Evolutionary conservation across 1,140 invertebrate genomes (phyloP), one percentile per base, ranked within the genome.

Genomic region (Sarcophaga bullata): DNA sequence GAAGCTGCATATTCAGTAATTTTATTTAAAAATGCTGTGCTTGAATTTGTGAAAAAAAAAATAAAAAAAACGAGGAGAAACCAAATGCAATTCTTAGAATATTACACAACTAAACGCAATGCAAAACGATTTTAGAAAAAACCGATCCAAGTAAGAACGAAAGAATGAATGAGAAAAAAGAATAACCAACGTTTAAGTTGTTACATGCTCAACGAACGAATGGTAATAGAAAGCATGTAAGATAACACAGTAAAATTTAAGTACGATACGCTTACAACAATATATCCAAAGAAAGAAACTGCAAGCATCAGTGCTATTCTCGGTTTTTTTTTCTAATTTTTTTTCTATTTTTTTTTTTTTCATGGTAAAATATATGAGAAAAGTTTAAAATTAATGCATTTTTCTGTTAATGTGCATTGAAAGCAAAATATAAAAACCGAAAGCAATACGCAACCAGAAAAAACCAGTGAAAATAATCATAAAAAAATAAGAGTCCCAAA

Each of bases 401-500:
- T n/a, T 78, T 78, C n/a, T 78, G 48, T 78, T 78, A 78, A 78
- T n/a, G 75, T 50, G 75, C 75, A 78, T 49, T 78, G 75, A 78
- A 78, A 78, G 75, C 75, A 78, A 78, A 76, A 78, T 52, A 49
- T 50, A 78, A 78, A 50, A 78, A 52, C 25, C 8, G 49, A 52
- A 78, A 78, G 48, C 19, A 78, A 75, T 78, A 78, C 75, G 48
- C 48, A 78, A 19, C n/a, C 48, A 78, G 62, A 68, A 68, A n/a
- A 37, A 19, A 68, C 62, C 62, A 78, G 75, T 37, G 25, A n/a
- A 50, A 50, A 78, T 78, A 78, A 76, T 76, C 73, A 76, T n/a
- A 73, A 73, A 78, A 25, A 78, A 78, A 50, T 50, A 78, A 78
- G 48, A 49, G 49, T 78, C 75, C n/a, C 48, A 50, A 49, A 78